These are phyloP conservation scores for Mesocricetus auratus DNA, from an alignment of 2,113 vertebrate species.

Conservation along the genomic window DNA sequence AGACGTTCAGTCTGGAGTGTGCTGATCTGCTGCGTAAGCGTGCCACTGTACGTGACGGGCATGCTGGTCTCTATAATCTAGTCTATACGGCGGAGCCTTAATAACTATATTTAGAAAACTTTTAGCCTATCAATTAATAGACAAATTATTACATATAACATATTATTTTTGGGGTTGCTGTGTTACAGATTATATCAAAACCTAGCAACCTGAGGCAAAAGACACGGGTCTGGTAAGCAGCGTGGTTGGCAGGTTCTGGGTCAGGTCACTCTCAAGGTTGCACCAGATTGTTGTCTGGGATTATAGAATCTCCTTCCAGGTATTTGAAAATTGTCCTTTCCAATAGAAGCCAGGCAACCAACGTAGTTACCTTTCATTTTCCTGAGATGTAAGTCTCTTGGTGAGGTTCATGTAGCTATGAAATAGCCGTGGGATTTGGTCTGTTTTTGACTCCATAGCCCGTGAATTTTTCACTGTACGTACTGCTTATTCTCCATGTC, in stretches of 20 bases:
- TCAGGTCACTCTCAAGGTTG: neutral
- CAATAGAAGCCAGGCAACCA: neutral
- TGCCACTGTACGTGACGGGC: neutral
- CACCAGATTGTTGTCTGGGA: neutral
- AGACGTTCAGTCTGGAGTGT: neutral
- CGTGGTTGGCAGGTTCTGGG: neutral
- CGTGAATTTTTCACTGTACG: neutral
- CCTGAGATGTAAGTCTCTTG: conserved; percentile 8
- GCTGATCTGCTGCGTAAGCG: neutral
- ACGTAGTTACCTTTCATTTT: neutral
- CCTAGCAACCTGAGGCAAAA: conserved; percentile 18
- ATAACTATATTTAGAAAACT: conserved; percentile 44
- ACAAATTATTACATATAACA: neutral
- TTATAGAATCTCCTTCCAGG: neutral
- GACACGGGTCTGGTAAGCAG: neutral
- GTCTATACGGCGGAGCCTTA: neutral
- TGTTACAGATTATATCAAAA: conserved; percentile 2
- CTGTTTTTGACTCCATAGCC: conserved; percentile 2
- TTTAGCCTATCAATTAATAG: conserved; percentile 35
- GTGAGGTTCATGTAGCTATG: neutral
- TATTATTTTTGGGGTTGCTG: conserved; percentile 1
- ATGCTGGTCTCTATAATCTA: neutral
- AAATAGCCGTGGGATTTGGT: neutral
- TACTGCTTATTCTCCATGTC: neutral
- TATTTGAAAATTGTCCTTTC: neutral